These are phyloP conservation scores for Muraenolepis orangiensis DNA, from an alignment of 2,797 vertebrate species.

Conservation along the genomic window DNA sequence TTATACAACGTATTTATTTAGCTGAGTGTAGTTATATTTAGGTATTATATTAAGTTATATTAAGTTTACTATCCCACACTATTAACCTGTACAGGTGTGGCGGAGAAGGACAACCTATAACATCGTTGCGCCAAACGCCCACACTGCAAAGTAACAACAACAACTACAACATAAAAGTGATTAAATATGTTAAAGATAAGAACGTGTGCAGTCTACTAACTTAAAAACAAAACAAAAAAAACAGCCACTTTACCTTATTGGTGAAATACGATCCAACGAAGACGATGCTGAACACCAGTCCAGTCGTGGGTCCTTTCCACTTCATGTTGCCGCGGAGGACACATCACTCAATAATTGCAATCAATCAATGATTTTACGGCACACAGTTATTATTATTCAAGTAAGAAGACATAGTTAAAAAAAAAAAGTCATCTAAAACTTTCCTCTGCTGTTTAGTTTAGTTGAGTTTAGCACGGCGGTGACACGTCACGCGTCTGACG, in stretches of 20 bases:
- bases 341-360: slow-evolving; percentile 40
- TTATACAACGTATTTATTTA: too few relatives aligned
- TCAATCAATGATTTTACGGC: neutral
- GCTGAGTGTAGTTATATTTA: too few relatives aligned
- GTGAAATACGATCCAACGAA: slow-evolving; percentile 84
- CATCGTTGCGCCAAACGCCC: too few relatives aligned
- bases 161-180: too few relatives aligned
- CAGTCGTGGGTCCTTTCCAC: slow-evolving; percentile 63
- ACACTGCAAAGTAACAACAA: too few relatives aligned
- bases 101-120: too few relatives aligned
- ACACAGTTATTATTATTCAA: slow-evolving; percentile 29
- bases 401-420: neutral
- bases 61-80: too few relatives aligned
- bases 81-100: too few relatives aligned
- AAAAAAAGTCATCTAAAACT: neutral
- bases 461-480: neutral
- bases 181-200: too few relatives aligned
- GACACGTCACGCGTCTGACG: neutral
- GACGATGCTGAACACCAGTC: slow-evolving; percentile 77
- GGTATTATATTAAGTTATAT: too few relatives aligned
- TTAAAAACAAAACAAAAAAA: neutral
- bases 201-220: neutral
- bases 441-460: neutral
- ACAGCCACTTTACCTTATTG: slow-evolving; percentile 81
- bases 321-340: slow-evolving; percentile 68